Evolutionary conservation across 2,797 vertebrate species (phyloP).

Genomic region (Cynodonichthys magdalenae): DNA sequence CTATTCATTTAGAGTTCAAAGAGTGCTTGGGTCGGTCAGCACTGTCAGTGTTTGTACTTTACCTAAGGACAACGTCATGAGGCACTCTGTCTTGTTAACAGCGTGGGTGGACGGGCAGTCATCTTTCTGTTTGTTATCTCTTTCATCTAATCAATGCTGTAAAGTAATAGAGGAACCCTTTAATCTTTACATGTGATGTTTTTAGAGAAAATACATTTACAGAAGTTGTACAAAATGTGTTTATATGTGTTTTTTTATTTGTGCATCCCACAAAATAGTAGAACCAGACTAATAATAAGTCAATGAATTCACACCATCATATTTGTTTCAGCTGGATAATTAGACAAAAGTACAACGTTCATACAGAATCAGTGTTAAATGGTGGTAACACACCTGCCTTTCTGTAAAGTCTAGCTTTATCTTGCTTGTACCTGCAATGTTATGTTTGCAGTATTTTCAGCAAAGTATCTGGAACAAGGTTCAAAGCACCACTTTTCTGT

Average conservation of each 20-base stretch:
- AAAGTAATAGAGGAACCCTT: conserved; percentile 7
- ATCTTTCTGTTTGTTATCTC: conserved; percentile 29
- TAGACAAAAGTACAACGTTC: not conserved
- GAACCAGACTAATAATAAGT: not conserved
- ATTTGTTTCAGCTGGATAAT: conserved; percentile 3
- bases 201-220: not conserved
- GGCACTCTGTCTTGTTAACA: conserved; percentile 63
- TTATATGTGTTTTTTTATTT: conserved; percentile 7
- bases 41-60: conserved; percentile 66
- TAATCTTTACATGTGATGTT: conserved; percentile 1
- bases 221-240: not conserved
- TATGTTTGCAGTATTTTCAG: conserved; percentile 60
- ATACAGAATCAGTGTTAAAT: conserved; percentile 36
- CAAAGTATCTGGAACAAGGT: conserved; percentile 64
- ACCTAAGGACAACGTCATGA: conserved; percentile 61
- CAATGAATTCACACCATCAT: not conserved
- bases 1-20: conserved; percentile 76
- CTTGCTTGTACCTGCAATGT: conserved; percentile 29
- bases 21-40: conserved; percentile 62
- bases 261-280: not conserved
- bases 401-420: conserved; percentile 12
- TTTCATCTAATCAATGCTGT: conserved; percentile 40
- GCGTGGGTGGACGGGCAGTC: conserved; percentile 54
- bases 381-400: conserved; percentile 23
- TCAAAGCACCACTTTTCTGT: conserved; percentile 61